Evolutionary conservation across 2,113 vertebrate genomes (phyloP), one percentile per base, ranked within the genome.

Genomic region (Nestor notabilis): DNA sequence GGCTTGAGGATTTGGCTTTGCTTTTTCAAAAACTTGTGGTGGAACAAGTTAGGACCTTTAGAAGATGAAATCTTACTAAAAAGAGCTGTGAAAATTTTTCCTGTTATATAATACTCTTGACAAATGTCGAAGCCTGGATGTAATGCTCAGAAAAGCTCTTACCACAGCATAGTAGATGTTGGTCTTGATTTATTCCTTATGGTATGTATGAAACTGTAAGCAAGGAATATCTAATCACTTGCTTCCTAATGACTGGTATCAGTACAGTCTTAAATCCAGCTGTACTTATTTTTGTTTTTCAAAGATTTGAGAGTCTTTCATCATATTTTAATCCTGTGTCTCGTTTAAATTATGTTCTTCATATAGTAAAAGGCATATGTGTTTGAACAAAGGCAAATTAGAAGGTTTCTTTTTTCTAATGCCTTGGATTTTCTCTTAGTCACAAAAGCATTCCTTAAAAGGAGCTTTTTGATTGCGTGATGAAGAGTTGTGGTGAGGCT

Each of bases 371-470:
- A 82, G 47, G 44, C 8, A 0, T 64, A 86, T 81, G 75, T 68
- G 35, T 91, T 93, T 79, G 77, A 87, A 91, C 61, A 91, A 92
- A 95, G 69, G 83, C 93, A 86, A 89, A 87, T 95, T 82, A 81
- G 87, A 86, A 72, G 25, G 65, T n/a, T 44, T 86, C 53, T 93
- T 81, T 89, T 76, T 87, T 93, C 52, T 92, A 76, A 63, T 84
- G 89, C 53, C 77, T 76, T 93, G 74, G 90, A 84, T 96, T 97
- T 95, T 89, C 92, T 95, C 65, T 92, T 96, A 91, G 86, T 95
- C 95, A 93, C 97, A 95, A 97, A 97, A 94, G 74, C 89, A 85
- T 95, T 96, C 95, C 94, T 96, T 95, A 96, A 97, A 97, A 95
- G 97, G 96, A 97, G 78, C 74, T 93, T 91, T 96, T 95, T 97